Evolutionary conservation across 2,797 vertebrate genomes (phyloP), one percentile per base, ranked within the genome.

Genomic region (Aeoliscus strigatus): DNA sequence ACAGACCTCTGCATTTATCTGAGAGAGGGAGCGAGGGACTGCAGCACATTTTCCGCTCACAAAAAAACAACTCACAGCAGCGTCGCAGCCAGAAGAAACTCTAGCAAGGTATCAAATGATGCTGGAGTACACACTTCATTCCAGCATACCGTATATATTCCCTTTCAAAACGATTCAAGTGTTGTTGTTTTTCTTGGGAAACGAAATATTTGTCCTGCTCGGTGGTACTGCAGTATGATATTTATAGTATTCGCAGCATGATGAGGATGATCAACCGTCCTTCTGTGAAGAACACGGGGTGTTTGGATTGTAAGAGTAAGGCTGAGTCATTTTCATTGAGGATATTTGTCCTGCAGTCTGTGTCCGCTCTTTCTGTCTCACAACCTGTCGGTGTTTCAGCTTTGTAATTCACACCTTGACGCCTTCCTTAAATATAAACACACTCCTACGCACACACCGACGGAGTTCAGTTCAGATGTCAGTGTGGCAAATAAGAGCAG

Each of bases 161-260:
- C 60, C 75, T 74, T 71, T 66, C 39, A 51, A 62, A 29, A 51
- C 49, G 33, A 28, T 23, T 63, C 61, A 70, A 67, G 64, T 75
- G 72, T 69, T 70, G 82, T 78, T 75, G 72, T 69, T 70, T 83
- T 78, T 66, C 58, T 73, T 73, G 51, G 56, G 57, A 73, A 61
- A 44, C 39, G 45, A 59, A 75, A 80, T 81, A 75, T 78, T 84
- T 75, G n/a, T 76, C 61, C 60, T 76, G 78, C 66, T 66, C 72
- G 50, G 57, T 70, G 52, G 76, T n/a, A n/a, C n/a, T n/a, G 65
- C 54, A 33, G 48, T 65, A 57, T n/a, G n/a, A 64, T 75, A 77
- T 81, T 80, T 75, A 70, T 66, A 73, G 71, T 48, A n/a, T n/a
- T n/a, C n/a, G 61, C 51, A 44, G 43, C 40, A 69, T 57, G 35